Evolutionary conservation across 2,797 vertebrate genomes (phyloP), one percentile per base, ranked within the genome.

Genomic region (Kryptolebias ocellatus): DNA sequence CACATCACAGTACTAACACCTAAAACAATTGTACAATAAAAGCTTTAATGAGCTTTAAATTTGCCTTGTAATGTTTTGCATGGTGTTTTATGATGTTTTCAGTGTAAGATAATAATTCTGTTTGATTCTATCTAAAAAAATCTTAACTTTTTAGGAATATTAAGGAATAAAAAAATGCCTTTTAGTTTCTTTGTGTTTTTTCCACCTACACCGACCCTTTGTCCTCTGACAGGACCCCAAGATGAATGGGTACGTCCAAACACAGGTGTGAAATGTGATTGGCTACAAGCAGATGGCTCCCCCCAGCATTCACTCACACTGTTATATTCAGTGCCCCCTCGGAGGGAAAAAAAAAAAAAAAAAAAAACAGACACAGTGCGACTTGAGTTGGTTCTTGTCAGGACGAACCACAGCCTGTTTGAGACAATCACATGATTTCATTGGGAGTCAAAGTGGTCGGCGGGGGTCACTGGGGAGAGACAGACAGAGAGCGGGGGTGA

Each of bases 231-330:
- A 61, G 24, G 17, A 10, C 27, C n/a, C 16, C 4, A 14, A 20
- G 50, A 28, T 17, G 12, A 29, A 63, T 64, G 39, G 39, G 51
- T 42, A 9, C 10, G 52, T n/a, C 49, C 49, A 50, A 50, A 79
- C 83, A 78, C 91, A 93, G 91, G 91, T 93, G 90, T 89, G 73
- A 79, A 55, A 79, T 80, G 77, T 85, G 90, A 92, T 92, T 92
- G 90, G 88, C 78, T 87, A 62, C 65, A 70, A 66, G 75, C 81
- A 75, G 76, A 24, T 53, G 31, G 27, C 42, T 55, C 53, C 51
- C 55, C 44, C 58, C 64, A 67, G 29, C 64, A 56, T 42, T 60
- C 56, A 37, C 67, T 56, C 66, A 66, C 60, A 60, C 53, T 24
- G 27, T 24, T 60, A 72, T 51, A 64, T 53, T 64, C 51, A 76